A percentile compares a stretch with the other conserved stretches of the same genome.
phyloP scores from a whole-genome alignment of 2,888 invertebrate genomes.

The Tolmerus cingulatus region DNA sequence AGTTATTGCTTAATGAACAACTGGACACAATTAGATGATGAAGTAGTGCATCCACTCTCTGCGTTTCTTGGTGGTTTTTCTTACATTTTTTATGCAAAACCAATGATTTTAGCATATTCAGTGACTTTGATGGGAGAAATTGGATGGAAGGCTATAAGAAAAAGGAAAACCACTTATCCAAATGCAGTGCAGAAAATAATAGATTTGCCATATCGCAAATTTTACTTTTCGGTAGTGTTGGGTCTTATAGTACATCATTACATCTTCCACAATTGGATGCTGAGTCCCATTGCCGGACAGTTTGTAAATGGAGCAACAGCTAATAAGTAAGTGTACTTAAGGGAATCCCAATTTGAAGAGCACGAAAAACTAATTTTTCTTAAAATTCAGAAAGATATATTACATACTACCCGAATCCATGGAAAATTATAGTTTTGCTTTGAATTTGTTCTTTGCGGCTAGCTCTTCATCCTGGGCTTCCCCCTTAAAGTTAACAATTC shows the following conservation, averaged over 20 bases:
- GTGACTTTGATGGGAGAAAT: slow-evolving; percentile 31
- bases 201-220: neutral
- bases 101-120: slow-evolving; percentile 53
- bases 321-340: neutral
- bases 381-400: too few relatives aligned
- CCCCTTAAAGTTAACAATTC: neutral
- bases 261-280: neutral
- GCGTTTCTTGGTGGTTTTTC: slow-evolving; percentile 55
- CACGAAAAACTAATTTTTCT: neutral
- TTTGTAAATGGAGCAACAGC: neutral
- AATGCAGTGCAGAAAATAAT: neutral
- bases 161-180: neutral
- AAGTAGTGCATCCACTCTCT: slow-evolving; percentile 41
- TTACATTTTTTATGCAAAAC: slow-evolving; percentile 53
- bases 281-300: neutral
- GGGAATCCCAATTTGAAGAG: neutral
- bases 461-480: neutral
- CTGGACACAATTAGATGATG: slow-evolving; percentile 43
- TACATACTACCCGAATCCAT: too few relatives aligned
- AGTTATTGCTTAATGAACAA: slow-evolving; percentile 53
- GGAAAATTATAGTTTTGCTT: too few relatives aligned
- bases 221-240: neutral
- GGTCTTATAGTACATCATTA: neutral
- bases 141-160: neutral
- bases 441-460: neutral